Evolutionary conservation across 2,113 vertebrate genomes (phyloP).

Genomic region (Callipepla californica): DNA sequence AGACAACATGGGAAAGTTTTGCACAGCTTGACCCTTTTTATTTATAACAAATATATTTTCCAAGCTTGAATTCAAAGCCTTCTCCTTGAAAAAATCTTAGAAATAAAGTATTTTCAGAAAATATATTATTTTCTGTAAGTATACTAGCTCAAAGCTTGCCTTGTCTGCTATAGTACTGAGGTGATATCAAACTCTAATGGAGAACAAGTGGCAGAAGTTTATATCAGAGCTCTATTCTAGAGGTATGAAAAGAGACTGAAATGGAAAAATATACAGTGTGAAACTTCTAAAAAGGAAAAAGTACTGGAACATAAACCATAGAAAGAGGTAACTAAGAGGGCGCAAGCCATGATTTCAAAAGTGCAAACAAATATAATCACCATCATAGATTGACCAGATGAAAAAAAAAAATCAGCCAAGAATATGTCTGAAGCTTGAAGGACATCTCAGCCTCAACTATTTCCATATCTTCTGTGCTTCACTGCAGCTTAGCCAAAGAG

Average conservation of each 20-base stretch:
- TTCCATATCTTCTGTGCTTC: background rate
- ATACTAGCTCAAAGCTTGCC: background rate
- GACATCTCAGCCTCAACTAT: background rate
- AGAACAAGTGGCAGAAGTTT: background rate
- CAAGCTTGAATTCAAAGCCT: background rate
- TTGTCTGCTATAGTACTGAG: background rate
- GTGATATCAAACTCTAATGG: background rate
- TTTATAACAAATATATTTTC: background rate
- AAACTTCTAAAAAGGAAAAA: background rate
- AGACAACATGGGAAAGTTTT: background rate
- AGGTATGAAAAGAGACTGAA: background rate
- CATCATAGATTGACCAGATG: background rate
- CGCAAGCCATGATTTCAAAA: background rate
- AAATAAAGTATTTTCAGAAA: background rate
- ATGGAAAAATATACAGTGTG: background rate
- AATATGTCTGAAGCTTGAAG: background rate
- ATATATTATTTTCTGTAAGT: background rate
- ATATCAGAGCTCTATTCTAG: background rate
- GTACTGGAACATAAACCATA: background rate
- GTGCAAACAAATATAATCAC: background rate
- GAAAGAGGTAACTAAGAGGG: background rate
- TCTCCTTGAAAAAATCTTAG: background rate
- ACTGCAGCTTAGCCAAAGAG: background rate
- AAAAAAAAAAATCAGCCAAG: background rate
- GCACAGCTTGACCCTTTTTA: background rate